These are phyloP conservation scores for Melanargia galathea DNA, from an alignment of 2,888 invertebrate genomes.

Conservation along the genomic window DNA sequence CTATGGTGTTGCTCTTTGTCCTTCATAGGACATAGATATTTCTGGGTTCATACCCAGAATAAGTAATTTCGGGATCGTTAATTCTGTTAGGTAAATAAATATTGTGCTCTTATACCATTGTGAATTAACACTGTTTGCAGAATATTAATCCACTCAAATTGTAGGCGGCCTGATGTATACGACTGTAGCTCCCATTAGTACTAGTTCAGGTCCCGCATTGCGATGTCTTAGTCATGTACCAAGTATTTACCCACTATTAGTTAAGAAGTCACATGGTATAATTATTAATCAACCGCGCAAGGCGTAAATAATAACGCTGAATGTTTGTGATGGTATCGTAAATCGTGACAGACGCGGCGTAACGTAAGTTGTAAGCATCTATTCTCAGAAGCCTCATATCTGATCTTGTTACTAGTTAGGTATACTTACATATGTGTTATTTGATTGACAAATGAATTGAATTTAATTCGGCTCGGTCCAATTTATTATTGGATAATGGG, in stretches of 20 bases:
- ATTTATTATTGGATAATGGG: too few relatives aligned
- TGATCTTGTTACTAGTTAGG: not conserved
- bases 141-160: not conserved
- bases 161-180: conserved; percentile 1
- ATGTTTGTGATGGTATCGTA: conserved; percentile 10
- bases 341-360: conserved; percentile 11
- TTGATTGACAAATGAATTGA: not conserved
- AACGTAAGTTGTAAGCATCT: not conserved
- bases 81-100: too few relatives aligned
- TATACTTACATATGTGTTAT: not conserved
- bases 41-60: too few relatives aligned
- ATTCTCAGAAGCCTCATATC: conserved; percentile 3
- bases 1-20: too few relatives aligned
- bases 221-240: conserved; percentile 4
- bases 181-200: not conserved
- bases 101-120: too few relatives aligned
- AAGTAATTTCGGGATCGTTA: too few relatives aligned
- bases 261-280: not conserved
- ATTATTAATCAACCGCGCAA: conserved; percentile 10
- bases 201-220: conserved; percentile 1
- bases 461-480: too few relatives aligned
- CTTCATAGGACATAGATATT: too few relatives aligned
- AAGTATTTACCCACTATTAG: conserved; percentile 14
- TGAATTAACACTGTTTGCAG: not conserved
- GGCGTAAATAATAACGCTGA: conserved; percentile 12